Evolutionary conservation across 2,797 vertebrate genomes (phyloP), one percentile per base, ranked within the genome.

Genomic region (Leptodactylus fallax): DNA sequence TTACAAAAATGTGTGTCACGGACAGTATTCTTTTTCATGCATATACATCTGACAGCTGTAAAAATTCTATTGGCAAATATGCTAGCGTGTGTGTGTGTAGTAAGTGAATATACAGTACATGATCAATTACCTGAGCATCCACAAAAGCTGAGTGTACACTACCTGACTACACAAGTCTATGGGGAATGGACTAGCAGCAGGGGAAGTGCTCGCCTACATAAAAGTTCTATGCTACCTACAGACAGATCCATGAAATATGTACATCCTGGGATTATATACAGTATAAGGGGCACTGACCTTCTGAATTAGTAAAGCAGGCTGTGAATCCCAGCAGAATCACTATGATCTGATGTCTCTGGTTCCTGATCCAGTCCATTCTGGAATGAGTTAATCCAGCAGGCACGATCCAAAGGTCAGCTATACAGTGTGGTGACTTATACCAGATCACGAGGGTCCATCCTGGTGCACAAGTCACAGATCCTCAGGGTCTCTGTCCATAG

Each of bases 221-320:
- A 76, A 81, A 87, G 55, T 77, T 87, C 7, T 27, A 1, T 16
- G 13, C 55, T 56, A 81, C 25, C 23, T 61, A 1, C 27, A 72
- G 17, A 36, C 6, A 7, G 12, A 16, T 55, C 12, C 47, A 72
- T 47, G 72, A 12, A 3, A 36, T 16, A 5, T 74, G 4, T 12
- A 9, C 19, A 47, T 21, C 45, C 3, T 8, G 3, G 4, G 45
- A 47, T 19, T 36, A 36, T 36, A 36, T 36, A 53, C 51, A 53
- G 7, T 25, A 51, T 25, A 49, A 0, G 0, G 8, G 9, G 21
- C 61, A 87, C 92, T 93, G 88, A 94, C 94, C 94, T 93, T 92
- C 92, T 14, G 87, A 85, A 63, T 1, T 87, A 16, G 17, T 55
- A 87, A 89, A 83, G 86, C 90, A 60, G 6, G 19, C 47, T 25